Base-by-base conservation (phyloP, 2,888 invertebrate genomes). In the Pyrrhia umbra region DNA sequence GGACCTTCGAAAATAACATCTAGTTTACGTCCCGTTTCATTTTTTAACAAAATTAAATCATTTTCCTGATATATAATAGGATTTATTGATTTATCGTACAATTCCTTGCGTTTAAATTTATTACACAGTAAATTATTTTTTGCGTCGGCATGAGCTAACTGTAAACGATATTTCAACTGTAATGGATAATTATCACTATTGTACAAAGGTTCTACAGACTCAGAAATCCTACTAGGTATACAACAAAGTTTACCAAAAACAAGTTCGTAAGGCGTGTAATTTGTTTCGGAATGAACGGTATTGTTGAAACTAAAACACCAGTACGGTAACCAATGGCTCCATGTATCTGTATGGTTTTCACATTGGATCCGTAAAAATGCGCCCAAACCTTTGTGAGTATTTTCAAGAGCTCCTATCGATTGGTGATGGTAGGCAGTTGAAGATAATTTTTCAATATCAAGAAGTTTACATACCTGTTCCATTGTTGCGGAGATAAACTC, bases 291-390 rank as follows among this genome's bases (percentile, higher is more conserved):
- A 45, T 65, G 50, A 5, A 59, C 45, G 13, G 27, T 47, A 1
- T 23, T 63, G 23, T 63, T 57, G 2, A 18, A 69, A 23, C 52
- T 25, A 13, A 66, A 71, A 21, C 67, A 68, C 70, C 68, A 70
- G 46, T 30, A 76, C 0, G 64, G 68, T 50, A 74, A 8, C 71
- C 74, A 73, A 10, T 49, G 13, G 5, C 59, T 68, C 70, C 76
- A 73, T 6, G 47, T 40, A 0, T 64, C 43, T 20, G 55, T 43
- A 34, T 57, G 3, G 6, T 51, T 51, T 6, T 45, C 40, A 27
- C 52, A 58, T 2, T 73, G 59, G 0, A 73, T 70, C 16, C 73
- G 30, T 13, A 76, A 43, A 54, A 46, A 76, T 30, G 61, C 47
- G 9, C 49, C 47, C 15, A 76, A 16, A 18, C 18, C 6, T 60